Evolutionary conservation across 2,797 vertebrate species (phyloP).

Genomic region (Valencia hispanica): DNA sequence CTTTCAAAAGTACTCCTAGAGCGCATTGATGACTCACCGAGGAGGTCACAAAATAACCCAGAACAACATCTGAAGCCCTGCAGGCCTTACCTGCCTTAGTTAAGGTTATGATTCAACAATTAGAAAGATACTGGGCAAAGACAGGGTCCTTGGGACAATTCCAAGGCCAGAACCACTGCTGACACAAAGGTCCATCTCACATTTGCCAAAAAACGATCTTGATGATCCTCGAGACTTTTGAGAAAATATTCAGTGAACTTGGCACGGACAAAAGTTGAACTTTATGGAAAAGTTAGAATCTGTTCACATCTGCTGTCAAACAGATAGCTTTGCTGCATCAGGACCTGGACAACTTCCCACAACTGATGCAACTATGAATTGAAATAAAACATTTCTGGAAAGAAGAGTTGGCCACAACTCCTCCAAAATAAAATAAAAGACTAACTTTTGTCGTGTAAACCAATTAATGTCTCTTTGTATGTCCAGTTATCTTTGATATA

Average conservation of each 20-base stretch:
- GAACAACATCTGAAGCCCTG: neutral
- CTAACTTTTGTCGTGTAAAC: neutral
- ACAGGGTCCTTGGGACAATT: neutral
- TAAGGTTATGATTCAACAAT: neutral
- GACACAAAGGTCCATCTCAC: neutral
- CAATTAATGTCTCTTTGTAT: neutral
- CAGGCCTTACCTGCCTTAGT: neutral
- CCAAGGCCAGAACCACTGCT: too few relatives aligned
- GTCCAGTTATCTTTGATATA: neutral
- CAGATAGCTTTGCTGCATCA: neutral
- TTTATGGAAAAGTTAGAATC: neutral
- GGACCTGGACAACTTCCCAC: neutral
- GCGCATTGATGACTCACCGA: neutral
- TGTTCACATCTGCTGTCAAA: neutral
- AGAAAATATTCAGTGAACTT: neutral
- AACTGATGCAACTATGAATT: neutral
- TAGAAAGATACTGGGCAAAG: too few relatives aligned
- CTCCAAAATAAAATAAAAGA: neutral
- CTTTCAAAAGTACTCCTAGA: neutral
- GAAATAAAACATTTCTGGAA: neutral
- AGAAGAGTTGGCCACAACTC: neutral
- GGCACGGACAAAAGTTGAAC: too few relatives aligned
- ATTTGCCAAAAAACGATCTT: too few relatives aligned
- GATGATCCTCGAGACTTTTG: too few relatives aligned
- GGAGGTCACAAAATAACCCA: neutral